Evolutionary conservation across 2,888 invertebrate species (phyloP).

Genomic region (Acleris laterana): DNA sequence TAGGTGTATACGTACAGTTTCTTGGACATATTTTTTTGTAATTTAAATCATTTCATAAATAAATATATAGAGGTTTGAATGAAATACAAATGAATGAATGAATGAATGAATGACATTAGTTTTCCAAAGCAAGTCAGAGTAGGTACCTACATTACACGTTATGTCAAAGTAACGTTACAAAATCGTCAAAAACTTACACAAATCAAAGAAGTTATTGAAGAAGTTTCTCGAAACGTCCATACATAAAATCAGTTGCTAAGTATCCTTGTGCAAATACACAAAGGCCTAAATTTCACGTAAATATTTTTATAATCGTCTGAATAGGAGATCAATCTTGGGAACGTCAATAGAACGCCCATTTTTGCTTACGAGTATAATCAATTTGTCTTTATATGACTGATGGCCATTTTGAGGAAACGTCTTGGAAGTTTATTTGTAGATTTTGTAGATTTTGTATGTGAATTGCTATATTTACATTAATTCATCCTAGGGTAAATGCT

Average conservation of each 20-base stretch:
- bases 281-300: constrained; percentile 7
- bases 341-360: constrained; percentile 17
- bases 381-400: constrained; percentile 33
- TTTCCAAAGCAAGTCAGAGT: no score
- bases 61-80: no score
- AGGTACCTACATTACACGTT: no score
- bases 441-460: not conserved
- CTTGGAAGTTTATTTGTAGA: not conserved
- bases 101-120: no score
- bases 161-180: no score
- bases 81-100: no score
- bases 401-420: constrained; percentile 7
- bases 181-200: no score
- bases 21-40: no score
- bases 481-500: no score
- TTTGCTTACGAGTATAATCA: constrained; percentile 32
- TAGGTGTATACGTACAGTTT: no score
- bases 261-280: not conserved
- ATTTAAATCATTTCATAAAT: no score
- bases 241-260: not conserved
- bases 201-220: no score
- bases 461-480: not conserved
- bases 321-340: constrained; percentile 28
- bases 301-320: constrained; percentile 20
- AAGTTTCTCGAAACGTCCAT: not conserved